These are phyloP conservation scores for Adelognathus sp. DNA, from an alignment of 2,888 invertebrate species.

Conservation along the genomic window DNA sequence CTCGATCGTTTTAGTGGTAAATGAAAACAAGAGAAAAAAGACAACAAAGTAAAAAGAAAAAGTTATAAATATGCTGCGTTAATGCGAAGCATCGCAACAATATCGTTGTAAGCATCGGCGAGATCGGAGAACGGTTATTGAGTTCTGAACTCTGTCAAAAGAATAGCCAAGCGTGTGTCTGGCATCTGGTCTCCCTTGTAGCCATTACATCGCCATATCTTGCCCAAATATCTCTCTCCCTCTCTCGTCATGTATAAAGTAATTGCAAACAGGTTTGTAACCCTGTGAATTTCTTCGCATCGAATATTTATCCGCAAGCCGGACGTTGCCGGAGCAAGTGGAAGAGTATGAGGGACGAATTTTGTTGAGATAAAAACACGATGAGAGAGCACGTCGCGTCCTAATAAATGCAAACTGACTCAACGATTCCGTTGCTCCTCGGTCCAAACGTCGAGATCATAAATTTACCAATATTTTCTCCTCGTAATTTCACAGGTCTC, in stretches of 20 bases:
- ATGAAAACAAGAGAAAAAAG: not conserved
- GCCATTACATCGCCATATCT: constrained; percentile 49
- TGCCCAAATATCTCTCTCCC: constrained; percentile 42
- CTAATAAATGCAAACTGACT: constrained; percentile 49
- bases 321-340: not conserved
- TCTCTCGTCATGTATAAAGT: constrained; percentile 39
- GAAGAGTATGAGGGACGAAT: not conserved
- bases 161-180: constrained; percentile 32
- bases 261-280: constrained; percentile 51
- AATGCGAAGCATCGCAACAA: constrained; percentile 55
- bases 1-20: not conserved
- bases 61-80: constrained; percentile 59
- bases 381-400: not conserved
- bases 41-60: constrained; percentile 43
- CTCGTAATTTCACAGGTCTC: constrained; percentile 79
- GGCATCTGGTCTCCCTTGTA: constrained; percentile 16
- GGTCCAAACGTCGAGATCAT: constrained; percentile 7
- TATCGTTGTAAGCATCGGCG: constrained; percentile 43
- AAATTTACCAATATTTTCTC: constrained; percentile 36
- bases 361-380: not conserved
- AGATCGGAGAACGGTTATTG: constrained; percentile 40
- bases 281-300: constrained; percentile 33
- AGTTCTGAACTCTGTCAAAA: constrained; percentile 36
- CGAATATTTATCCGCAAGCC: constrained; percentile 29
- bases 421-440: constrained; percentile 12